Conservation (phyloP, 2,797 vertebrate species). For the Lithobates pipiens region DNA sequence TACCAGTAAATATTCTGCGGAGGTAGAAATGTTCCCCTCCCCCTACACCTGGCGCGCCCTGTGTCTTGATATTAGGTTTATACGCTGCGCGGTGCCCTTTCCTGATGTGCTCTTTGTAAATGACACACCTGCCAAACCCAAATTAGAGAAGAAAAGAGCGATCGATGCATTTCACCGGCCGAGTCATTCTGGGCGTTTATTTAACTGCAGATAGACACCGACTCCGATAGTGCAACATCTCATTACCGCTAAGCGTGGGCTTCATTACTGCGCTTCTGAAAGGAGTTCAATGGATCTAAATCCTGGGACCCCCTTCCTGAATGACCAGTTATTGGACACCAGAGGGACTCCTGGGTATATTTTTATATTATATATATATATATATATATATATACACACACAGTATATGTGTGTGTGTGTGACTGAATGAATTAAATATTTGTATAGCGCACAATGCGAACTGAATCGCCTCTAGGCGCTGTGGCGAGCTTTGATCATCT, state of each 20-base stretch:
- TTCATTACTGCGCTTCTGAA: constrained; percentile 57
- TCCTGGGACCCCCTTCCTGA: constrained; percentile 42
- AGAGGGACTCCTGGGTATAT: constrained; percentile 32
- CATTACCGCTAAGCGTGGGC: constrained; percentile 55
- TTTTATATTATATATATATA: no score
- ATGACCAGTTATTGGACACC: constrained; percentile 54
- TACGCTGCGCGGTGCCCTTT: constrained; percentile 1
- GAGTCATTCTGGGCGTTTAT: constrained; percentile 28
- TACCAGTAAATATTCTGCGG: no score
- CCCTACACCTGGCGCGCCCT: background rate
- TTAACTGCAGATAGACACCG: constrained; percentile 25
- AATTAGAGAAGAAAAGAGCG: constrained; percentile 35
- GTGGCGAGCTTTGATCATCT: no score
- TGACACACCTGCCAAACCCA: constrained; percentile 25
- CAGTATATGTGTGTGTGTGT: no score
- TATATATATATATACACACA: no score
- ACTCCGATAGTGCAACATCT: constrained; percentile 56
- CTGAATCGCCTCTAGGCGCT: no score
- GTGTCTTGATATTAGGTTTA: background rate
- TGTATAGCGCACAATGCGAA: no score
- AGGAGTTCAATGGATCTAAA: constrained; percentile 56
- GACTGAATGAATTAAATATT: no score
- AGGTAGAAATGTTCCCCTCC: no score
- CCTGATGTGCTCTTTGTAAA: constrained; percentile 18
- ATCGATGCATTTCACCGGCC: constrained; percentile 32